These are phyloP conservation scores for Pangasius larnaudii DNA, from an alignment of 2,797 vertebrate genomes.

Conservation along the genomic window DNA sequence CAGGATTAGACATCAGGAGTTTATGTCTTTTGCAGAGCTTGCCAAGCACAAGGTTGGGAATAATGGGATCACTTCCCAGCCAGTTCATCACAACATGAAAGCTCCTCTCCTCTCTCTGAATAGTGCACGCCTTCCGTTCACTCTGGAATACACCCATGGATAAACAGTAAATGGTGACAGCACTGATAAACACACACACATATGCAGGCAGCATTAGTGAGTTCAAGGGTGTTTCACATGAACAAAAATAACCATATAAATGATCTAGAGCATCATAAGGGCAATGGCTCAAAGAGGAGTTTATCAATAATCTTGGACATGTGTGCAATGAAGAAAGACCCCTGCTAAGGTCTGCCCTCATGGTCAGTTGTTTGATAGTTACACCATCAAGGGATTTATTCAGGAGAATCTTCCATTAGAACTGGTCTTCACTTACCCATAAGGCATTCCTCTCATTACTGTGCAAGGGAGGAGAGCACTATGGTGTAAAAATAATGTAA, in stretches of 20 bases:
- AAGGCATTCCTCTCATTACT: slow-evolving; percentile 15
- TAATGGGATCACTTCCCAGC: slow-evolving; percentile 78
- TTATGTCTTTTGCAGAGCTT: slow-evolving; percentile 78
- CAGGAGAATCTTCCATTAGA: slow-evolving; percentile 32
- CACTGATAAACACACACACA: slow-evolving; percentile 46
- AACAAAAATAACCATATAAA: slow-evolving; percentile 27
- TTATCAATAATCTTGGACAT: slow-evolving; percentile 53
- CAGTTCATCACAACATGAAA: slow-evolving; percentile 75
- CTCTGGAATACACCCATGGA: slow-evolving; percentile 49
- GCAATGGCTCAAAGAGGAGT: slow-evolving; percentile 16
- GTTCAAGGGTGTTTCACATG: background rate
- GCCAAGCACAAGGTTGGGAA: slow-evolving; percentile 73
- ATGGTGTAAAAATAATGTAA: slow-evolving; percentile 30
- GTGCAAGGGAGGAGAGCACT: background rate
- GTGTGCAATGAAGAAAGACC: background rate
- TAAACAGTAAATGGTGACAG: slow-evolving; percentile 57
- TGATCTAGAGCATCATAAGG: background rate
- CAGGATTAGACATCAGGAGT: slow-evolving; percentile 80
- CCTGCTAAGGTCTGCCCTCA: slow-evolving; percentile 25
- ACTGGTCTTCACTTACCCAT: slow-evolving; percentile 22
- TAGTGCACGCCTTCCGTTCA: slow-evolving; percentile 37
- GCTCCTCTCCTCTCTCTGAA: slow-evolving; percentile 68
- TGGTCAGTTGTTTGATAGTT: slow-evolving; percentile 20
- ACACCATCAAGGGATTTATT: slow-evolving; percentile 22
- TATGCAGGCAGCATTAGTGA: background rate